Evolutionary conservation across 2,888 invertebrate genomes (phyloP).

Genomic region (Microctonus hyperodae): DNA sequence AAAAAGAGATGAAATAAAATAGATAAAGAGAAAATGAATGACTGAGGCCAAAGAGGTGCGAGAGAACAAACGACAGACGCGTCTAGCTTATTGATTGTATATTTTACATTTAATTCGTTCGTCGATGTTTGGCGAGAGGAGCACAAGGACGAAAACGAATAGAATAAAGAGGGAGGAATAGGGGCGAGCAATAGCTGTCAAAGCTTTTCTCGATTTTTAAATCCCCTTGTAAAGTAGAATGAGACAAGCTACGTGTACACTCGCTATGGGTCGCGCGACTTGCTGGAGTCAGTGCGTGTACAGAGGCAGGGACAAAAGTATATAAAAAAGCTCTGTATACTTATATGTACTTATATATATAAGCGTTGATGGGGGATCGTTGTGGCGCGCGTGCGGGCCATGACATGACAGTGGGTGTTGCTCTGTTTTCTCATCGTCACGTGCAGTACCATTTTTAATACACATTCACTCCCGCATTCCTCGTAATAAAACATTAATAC

Average conservation of each 20-base stretch:
- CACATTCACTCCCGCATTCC: conserved; percentile 9
- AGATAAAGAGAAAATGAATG: conserved; percentile 16
- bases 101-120: conserved; percentile 62
- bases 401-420: conserved; percentile 15
- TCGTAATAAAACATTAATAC: conserved; percentile 21
- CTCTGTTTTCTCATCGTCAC: conserved; percentile 20
- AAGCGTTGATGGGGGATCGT: conserved; percentile 20
- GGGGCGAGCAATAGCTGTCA: conserved; percentile 61
- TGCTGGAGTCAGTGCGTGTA: conserved; percentile 2
- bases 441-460: conserved; percentile 9
- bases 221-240: conserved; percentile 62
- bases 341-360: not conserved
- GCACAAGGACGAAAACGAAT: conserved; percentile 25
- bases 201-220: conserved; percentile 62
- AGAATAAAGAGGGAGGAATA: conserved; percentile 37
- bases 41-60: conserved; percentile 22
- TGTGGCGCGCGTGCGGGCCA: not conserved
- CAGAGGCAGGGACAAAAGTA: not conserved
- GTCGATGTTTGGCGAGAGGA: conserved; percentile 31
- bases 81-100: conserved; percentile 61
- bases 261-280: conserved; percentile 36
- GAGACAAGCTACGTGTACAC: conserved; percentile 50
- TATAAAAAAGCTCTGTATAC: conserved; percentile 3
- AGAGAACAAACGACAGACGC: conserved; percentile 33
- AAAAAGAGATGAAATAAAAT: not conserved